phyloP scores from a whole-genome alignment of 1,140 invertebrate species.

The Diachasma alloeum region DNA sequence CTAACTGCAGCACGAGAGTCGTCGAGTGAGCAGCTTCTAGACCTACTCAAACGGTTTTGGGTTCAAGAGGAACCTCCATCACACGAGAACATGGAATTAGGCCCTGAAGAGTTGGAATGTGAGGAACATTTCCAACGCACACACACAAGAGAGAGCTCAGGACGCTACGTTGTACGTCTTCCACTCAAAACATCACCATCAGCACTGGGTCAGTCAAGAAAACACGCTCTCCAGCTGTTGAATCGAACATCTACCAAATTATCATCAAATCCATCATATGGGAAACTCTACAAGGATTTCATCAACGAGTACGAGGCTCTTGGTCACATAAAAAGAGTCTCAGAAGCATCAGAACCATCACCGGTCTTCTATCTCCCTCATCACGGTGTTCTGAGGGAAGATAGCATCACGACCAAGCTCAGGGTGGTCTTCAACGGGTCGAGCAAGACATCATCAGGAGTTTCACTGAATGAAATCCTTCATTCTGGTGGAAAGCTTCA shows the following conservation, averaged over 20 bases:
- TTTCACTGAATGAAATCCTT: constrained; percentile 21
- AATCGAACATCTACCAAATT: too few relatives aligned
- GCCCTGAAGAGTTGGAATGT: not conserved
- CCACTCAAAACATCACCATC: not conserved
- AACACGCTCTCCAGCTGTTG: constrained; percentile 26
- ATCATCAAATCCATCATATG: too few relatives aligned
- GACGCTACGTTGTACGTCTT: constrained; percentile 12
- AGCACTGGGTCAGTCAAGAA: constrained; percentile 15
- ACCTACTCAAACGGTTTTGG: constrained; percentile 27
- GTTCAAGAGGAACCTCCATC: constrained; percentile 18
- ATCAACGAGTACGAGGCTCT: constrained; percentile 46
- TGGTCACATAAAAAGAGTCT: constrained; percentile 44
- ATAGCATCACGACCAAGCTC: too few relatives aligned
- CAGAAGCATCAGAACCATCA: not conserved
- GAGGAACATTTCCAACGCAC: not conserved
- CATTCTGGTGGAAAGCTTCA: too few relatives aligned
- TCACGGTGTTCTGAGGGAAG: too few relatives aligned
- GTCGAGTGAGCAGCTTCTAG: not conserved
- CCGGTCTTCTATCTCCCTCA: constrained; percentile 24
- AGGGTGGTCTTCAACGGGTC: constrained; percentile 19
- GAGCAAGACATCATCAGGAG: not conserved
- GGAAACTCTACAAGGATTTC: constrained; percentile 47
- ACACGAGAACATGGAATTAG: not conserved
- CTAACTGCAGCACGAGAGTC: not conserved
- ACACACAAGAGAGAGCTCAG: not conserved